Evolutionary conservation across 2,113 vertebrate species (phyloP).

Genomic region (Uria lomvia): DNA sequence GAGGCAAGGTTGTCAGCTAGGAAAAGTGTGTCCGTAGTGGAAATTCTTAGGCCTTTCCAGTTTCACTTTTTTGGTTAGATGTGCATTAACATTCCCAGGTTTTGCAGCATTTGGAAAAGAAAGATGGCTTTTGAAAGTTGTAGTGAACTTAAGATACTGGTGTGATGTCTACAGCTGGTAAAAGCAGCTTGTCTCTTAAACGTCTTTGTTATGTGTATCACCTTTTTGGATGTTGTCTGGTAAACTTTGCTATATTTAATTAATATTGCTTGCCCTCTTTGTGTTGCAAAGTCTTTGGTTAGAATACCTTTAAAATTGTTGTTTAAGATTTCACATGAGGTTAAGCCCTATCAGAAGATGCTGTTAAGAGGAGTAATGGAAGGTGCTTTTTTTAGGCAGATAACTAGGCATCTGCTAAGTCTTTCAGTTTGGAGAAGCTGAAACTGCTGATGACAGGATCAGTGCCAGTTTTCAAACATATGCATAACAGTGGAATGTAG

Average conservation of each 20-base stretch:
- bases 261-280: neutral
- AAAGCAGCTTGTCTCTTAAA: neutral
- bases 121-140: neutral
- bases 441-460: neutral
- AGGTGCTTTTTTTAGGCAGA: neutral
- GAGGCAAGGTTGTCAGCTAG: neutral
- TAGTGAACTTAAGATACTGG: neutral
- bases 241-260: neutral
- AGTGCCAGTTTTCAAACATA: neutral
- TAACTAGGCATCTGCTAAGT: neutral
- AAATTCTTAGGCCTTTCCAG: neutral
- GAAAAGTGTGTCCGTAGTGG: neutral
- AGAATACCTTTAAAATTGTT: neutral
- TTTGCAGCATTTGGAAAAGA: neutral
- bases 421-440: neutral
- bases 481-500: neutral
- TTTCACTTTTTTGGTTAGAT: neutral
- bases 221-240: neutral
- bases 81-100: neutral
- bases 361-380: neutral
- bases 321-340: neutral
- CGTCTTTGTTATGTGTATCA: neutral
- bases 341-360: neutral
- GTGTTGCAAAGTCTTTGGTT: neutral
- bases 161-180: neutral